Conservation (phyloP, 2,797 vertebrate genomes). For the Galagoides demidoff region DNA sequence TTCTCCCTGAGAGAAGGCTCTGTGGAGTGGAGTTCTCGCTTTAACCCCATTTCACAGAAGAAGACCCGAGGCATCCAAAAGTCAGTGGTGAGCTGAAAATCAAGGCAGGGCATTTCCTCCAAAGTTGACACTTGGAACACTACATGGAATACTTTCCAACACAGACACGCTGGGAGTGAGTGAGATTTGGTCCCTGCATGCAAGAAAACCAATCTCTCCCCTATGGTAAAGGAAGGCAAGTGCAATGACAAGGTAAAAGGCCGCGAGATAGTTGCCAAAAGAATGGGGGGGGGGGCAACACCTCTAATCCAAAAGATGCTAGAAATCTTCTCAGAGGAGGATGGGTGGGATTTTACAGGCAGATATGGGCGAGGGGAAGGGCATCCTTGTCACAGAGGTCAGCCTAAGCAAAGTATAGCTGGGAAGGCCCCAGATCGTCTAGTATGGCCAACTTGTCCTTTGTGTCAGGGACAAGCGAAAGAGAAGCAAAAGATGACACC, state of each 20-base stretch:
- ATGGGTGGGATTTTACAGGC: background rate
- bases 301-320: background rate
- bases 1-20: background rate
- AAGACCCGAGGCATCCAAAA: background rate
- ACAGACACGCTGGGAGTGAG: fast-evolving
- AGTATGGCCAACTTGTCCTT: background rate
- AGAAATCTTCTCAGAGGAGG: background rate
- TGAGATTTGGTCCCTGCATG: background rate
- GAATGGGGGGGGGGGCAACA: background rate
- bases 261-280: background rate
- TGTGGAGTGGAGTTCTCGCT: background rate
- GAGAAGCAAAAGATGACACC: background rate
- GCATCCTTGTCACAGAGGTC: background rate
- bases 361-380: background rate
- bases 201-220: background rate
- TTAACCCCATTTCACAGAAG: background rate
- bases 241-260: background rate
- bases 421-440: background rate
- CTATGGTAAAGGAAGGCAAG: background rate
- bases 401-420: background rate
- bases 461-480: background rate
- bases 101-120: background rate
- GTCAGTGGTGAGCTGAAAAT: background rate
- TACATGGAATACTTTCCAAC: background rate
- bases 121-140: background rate